Conservation (phyloP, 2,797 vertebrate genomes). For the Coranthus polyacanthus region DNA sequence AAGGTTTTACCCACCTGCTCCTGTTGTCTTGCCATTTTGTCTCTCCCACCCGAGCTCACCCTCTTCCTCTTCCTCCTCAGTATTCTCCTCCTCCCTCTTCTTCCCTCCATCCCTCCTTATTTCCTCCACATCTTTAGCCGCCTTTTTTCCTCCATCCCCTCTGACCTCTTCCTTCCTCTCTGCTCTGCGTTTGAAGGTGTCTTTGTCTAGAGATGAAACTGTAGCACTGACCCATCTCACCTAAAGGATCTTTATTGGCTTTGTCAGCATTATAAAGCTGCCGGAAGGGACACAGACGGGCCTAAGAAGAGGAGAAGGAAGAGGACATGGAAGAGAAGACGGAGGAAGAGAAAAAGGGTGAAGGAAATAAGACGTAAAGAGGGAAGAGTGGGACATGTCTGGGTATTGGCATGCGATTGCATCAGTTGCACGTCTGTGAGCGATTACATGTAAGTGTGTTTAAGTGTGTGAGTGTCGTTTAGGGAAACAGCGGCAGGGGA, state of each 20-base stretch:
- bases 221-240: conserved; percentile 61
- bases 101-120: not conserved
- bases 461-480: conserved; percentile 41
- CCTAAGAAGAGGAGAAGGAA: not conserved
- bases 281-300: conserved; percentile 23
- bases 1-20: conserved; percentile 63
- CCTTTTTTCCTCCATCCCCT: conserved; percentile 35
- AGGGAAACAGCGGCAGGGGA: conserved; percentile 56
- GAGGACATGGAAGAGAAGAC: conserved; percentile 45
- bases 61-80: conserved; percentile 1
- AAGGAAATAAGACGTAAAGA: conserved; percentile 35
- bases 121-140: not conserved
- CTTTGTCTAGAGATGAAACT: conserved; percentile 61
- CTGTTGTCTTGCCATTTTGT: conserved; percentile 39
- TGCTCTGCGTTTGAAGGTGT: conserved; percentile 58
- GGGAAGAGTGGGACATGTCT: conserved; percentile 35
- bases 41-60: conserved; percentile 3
- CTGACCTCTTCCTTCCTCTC: conserved; percentile 27
- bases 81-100: not conserved
- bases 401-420: conserved; percentile 73
- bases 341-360: not conserved
- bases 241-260: conserved; percentile 58
- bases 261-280: conserved; percentile 55
- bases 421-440: conserved; percentile 53
- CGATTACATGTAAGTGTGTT: conserved; percentile 11